A percentile compares a stretch with the other conserved stretches of the same genome.
Conservation (phyloP, 2,113 vertebrate genomes). For the Diphyllodes magnificus region DNA sequence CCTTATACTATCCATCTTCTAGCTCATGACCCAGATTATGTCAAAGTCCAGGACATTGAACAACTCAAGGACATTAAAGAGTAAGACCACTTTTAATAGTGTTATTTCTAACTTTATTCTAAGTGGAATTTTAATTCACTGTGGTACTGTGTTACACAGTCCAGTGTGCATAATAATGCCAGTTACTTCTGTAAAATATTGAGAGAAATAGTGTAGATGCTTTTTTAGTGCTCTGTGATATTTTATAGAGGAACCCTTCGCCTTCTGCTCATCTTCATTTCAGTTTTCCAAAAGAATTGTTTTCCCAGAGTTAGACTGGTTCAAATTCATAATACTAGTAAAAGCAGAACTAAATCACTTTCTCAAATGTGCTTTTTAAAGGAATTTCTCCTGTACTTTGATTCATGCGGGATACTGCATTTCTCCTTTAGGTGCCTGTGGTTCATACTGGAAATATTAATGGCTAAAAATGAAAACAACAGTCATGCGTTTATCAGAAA, state of each 20-base stretch:
- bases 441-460: conserved; percentile 97
- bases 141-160: background rate
- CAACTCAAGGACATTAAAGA: conserved; percentile 99
- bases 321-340: background rate
- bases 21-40: conserved; percentile 96
- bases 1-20: conserved; percentile 97
- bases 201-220: background rate
- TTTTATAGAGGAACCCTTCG: background rate
- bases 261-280: background rate
- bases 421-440: conserved; percentile 84
- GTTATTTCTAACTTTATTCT: background rate
- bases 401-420: background rate
- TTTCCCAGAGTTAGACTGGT: background rate
- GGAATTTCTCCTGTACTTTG: background rate
- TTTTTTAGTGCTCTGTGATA: background rate
- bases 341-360: background rate
- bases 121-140: background rate
- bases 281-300: background rate
- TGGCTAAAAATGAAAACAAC: conserved; percentile 99
- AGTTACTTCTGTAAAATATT: background rate
- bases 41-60: conserved; percentile 97
- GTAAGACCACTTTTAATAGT: conserved; percentile 75
- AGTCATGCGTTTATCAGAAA: conserved; percentile 98
- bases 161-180: background rate
- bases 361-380: background rate